Conservation (phyloP, 2,113 vertebrate species). For the Anthoscopus minutus region DNA sequence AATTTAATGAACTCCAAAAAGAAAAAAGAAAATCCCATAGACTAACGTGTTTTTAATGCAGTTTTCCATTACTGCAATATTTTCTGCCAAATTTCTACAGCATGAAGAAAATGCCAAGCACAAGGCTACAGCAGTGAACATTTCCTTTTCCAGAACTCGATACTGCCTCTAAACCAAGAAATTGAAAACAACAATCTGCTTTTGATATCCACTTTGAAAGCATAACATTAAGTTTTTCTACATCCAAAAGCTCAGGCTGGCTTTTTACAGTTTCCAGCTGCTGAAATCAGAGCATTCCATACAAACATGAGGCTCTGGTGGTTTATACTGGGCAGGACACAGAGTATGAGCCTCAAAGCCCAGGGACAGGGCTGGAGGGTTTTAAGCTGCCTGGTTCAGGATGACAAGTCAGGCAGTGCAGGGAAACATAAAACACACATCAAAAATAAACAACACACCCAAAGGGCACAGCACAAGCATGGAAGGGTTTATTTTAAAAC, state of each 20-base stretch:
- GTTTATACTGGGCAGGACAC: not conserved
- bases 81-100: not conserved
- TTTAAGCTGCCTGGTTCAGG: not conserved
- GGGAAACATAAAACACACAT: not conserved
- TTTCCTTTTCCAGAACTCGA: not conserved
- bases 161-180: not conserved
- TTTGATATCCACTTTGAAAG: not conserved
- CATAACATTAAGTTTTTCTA: not conserved
- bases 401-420: not conserved
- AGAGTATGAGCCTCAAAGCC: not conserved
- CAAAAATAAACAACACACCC: not conserved
- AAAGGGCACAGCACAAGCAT: not conserved
- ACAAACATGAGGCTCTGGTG: not conserved
- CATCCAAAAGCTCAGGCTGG: not conserved
- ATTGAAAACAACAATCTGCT: not conserved
- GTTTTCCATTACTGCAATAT: not conserved
- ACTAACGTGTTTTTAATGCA: not conserved
- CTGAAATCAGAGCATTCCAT: not conserved
- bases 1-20: not conserved
- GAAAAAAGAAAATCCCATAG: not conserved
- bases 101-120: not conserved
- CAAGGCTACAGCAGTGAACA: not conserved
- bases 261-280: not conserved
- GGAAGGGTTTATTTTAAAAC: not conserved
- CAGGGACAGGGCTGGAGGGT: not conserved